phyloP scores from a whole-genome alignment of 2,888 invertebrate species.

The Sepioteuthis lessoniana region DNA sequence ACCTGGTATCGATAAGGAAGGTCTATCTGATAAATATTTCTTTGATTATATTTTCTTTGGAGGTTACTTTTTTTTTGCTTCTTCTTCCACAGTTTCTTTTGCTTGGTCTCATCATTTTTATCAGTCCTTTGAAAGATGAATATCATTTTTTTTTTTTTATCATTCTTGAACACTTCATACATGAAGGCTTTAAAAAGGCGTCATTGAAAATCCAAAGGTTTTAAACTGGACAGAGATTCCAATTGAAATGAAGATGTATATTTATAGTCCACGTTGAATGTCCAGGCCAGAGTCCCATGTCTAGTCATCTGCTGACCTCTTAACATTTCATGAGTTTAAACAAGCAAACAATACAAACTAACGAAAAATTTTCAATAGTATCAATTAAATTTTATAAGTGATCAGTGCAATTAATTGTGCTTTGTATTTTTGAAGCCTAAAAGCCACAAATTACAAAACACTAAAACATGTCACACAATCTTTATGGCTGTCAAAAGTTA shows the following conservation, averaged over 20 bases:
- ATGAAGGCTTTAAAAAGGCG: too few species aligned
- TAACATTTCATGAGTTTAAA: constrained; percentile 1
- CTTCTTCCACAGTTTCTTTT: neutral
- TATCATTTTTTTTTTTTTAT: neutral
- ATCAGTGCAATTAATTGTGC: neutral
- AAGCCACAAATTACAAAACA: neutral
- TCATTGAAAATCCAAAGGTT: neutral
- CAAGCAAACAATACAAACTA: too few species aligned
- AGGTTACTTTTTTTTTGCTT: too few species aligned
- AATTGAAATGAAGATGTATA: constrained; percentile 4
- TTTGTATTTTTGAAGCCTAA: neutral
- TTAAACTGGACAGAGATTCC: neutral
- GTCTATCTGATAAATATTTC: too few species aligned
- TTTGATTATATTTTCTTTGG: too few species aligned
- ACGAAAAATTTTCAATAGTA: neutral
- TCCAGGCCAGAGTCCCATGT: neutral
- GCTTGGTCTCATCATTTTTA: neutral
- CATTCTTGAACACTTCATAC: neutral
- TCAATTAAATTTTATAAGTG: neutral
- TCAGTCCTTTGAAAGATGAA: neutral
- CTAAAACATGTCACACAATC: constrained; percentile 23
- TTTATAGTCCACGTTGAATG: neutral
- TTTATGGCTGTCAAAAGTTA: neutral
- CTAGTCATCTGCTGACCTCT: constrained; percentile 11
- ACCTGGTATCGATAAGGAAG: too few species aligned